A percentile compares a stretch with the other conserved stretches of the same genome.
Evolutionary conservation across 2,113 vertebrate genomes (phyloP).

Genomic region (Oplegnathus fasciatus): DNA sequence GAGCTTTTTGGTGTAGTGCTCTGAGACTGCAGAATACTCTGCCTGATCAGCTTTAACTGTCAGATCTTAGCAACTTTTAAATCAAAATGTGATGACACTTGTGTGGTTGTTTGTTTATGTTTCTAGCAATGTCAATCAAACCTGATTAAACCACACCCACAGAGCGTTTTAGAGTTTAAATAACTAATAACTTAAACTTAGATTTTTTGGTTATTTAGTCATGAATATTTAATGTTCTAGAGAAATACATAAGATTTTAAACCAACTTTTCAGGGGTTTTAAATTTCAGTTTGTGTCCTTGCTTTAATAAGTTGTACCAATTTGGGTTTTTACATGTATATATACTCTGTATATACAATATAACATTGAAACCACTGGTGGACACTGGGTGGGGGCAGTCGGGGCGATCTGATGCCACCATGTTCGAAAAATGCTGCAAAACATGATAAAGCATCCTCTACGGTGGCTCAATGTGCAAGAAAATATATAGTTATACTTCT

Average conservation of each 20-base stretch:
- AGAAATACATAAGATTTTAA: background rate
- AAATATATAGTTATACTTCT: too few species aligned
- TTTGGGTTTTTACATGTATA: too few species aligned
- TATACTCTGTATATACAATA: background rate
- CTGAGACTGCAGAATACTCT: background rate
- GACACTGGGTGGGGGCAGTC: too few species aligned
- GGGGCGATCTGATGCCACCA: too few species aligned
- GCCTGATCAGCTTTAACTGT: background rate
- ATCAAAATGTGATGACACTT: background rate
- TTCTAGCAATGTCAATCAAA: background rate
- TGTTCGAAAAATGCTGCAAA: too few species aligned
- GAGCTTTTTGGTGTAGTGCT: constrained; percentile 21
- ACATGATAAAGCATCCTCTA: too few species aligned
- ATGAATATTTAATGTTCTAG: background rate
- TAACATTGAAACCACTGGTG: background rate
- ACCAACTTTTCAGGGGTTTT: background rate
- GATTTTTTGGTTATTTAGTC: background rate
- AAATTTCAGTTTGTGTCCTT: background rate
- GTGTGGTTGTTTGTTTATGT: background rate
- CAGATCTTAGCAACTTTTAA: background rate
- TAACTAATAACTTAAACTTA: background rate
- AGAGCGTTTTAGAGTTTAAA: background rate
- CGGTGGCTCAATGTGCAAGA: too few species aligned
- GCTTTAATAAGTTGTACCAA: background rate
- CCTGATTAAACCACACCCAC: background rate